Evolutionary conservation across 2,888 invertebrate genomes (phyloP), one percentile per base, ranked within the genome.

Genomic region (Polylopha cassiicola): DNA sequence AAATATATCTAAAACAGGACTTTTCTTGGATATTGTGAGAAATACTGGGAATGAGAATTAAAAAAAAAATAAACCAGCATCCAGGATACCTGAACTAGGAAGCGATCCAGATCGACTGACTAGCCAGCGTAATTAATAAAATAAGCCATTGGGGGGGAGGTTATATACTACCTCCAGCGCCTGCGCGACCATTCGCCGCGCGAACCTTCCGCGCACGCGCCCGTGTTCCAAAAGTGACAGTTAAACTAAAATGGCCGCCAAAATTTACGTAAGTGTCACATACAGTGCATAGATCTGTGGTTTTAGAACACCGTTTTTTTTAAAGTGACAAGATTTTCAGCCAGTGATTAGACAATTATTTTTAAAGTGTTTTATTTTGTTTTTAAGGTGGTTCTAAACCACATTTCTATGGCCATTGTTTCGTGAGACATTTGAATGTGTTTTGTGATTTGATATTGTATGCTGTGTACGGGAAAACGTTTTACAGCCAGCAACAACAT

Each of bases 221-320:
- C 59, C 65, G 71, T 61, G 56, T 64, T 81, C 79, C 78, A 80
- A 65, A 47, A 66, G 71, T 76, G 70, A 73, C 67, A 75, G 64
- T 74, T 76, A 65, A 70, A 68, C 65, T 66, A 79, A 72, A 60
- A 84, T 84, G 84, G 76, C 81, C 73, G 74, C 79, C 67, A 81
- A 80, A 80, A 64, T 82, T 72, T 82, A 82, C 78, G 84, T 84
- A 84, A 84, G 84, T 84, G 84, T 75, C 75, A 77, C 72, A 65
- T 53, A 50, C 51, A 65, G 69, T 71, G 73, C 63, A 70, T 29
- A 18, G 38, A 34, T 22, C 36, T 38, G 42, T 80, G 80, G 79
- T 73, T 68, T 68, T 73, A 79, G 64, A 69, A 69, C 70, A 65
- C 63, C 56, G 72, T 72, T 71, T 61, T 57, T 53, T 48, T 48